Evolutionary conservation across 2,888 invertebrate genomes (phyloP).

Genomic region (Smittia aterrima): DNA sequence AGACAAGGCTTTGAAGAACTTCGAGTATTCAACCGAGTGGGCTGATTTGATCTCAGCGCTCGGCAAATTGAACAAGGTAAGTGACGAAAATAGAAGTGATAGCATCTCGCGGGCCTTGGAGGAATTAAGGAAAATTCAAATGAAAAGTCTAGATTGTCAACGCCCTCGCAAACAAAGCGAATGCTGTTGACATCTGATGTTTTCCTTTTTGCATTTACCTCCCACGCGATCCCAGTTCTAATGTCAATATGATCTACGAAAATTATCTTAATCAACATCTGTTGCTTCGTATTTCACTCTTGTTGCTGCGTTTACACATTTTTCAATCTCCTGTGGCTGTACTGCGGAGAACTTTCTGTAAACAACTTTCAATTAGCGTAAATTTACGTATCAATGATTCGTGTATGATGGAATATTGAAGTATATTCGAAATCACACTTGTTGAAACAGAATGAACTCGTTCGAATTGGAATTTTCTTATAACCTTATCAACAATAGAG

Average conservation of each 20-base stretch:
- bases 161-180: not conserved
- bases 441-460: too few relatives aligned
- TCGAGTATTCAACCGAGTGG: conserved; percentile 94
- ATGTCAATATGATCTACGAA: not conserved
- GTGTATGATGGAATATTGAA: too few relatives aligned
- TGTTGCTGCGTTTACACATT: not conserved
- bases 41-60: conserved; percentile 88
- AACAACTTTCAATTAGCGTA: not conserved
- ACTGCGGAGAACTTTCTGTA: not conserved
- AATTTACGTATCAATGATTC: too few relatives aligned
- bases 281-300: not conserved
- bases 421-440: too few relatives aligned
- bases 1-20: conserved; percentile 84
- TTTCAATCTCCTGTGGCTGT: not conserved
- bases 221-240: not conserved
- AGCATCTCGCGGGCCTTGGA: too few relatives aligned
- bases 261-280: not conserved
- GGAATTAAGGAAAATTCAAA: too few relatives aligned
- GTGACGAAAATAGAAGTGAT: conserved; percentile 42
- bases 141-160: too few relatives aligned
- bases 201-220: not conserved
- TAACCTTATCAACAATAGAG: too few relatives aligned
- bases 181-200: not conserved
- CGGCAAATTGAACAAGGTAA: conserved; percentile 84
- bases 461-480: too few relatives aligned